Conservation (phyloP, 2,888 invertebrate genomes). For the Xanthorhoe spadicearia region DNA sequence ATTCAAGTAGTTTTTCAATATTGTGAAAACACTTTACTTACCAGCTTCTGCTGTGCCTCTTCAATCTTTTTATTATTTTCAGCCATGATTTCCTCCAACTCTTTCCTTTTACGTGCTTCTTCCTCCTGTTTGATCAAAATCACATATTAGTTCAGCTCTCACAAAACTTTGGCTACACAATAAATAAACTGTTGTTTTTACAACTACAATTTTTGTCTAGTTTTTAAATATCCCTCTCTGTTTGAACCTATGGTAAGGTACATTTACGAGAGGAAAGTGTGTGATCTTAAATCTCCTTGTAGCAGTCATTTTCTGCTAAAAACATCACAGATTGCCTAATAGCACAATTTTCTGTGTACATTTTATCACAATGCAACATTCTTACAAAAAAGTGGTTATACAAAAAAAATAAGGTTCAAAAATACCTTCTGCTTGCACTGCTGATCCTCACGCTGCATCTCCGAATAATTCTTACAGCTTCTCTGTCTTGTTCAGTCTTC, state of each 20-base stretch:
- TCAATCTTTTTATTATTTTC: constrained; percentile 99
- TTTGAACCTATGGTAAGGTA: constrained; percentile 1
- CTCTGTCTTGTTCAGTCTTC: constrained; percentile 83
- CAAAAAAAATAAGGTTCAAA: constrained; percentile 80
- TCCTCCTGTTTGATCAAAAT: constrained; percentile 94
- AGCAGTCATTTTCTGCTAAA: constrained; percentile 9
- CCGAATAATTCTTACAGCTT: constrained; percentile 81
- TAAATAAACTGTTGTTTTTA: constrained; percentile 25
- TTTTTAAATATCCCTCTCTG: constrained; percentile 9
- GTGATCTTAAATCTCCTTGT: constrained; percentile 12
- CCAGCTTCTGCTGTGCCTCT: constrained; percentile 98
- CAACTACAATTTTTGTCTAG: constrained; percentile 13
- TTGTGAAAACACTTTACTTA: constrained; percentile 73
- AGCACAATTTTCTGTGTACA: constrained; percentile 30
- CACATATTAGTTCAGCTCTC: constrained; percentile 66
- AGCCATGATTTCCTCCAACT: constrained; percentile 97
- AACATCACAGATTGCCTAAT: constrained; percentile 24
- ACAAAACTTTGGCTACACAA: constrained; percentile 34
- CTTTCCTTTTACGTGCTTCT: constrained; percentile 97
- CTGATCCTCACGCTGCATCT: constrained; percentile 81
- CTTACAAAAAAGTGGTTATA: constrained; percentile 69
- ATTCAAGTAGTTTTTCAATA: too few relatives aligned
- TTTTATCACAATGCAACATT: constrained; percentile 48
- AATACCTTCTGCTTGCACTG: constrained; percentile 82
- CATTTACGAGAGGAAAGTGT: constrained; percentile 10